Evolutionary conservation across 1,140 invertebrate species (phyloP), one percentile per base, ranked within the genome.

Genomic region (Oppia nitens): DNA sequence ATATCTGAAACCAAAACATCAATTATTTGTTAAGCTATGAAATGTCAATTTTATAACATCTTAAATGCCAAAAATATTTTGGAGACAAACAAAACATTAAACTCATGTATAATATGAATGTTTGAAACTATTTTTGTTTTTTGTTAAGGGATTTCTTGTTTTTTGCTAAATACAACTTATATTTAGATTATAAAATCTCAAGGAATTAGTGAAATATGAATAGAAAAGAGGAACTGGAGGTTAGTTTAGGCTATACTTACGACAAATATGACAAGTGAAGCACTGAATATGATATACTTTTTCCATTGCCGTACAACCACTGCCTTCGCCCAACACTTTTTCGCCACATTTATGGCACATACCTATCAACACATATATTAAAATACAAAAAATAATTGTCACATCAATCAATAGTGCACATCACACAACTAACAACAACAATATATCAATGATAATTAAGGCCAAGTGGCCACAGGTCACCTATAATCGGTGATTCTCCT

Each of bases 271-370:
- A 69, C 94, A 98, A 27, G 83, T 84, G 68, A 98, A 98, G 69
- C 95, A 98, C 61, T 79, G 76, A 26, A 95, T 88, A 71, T 98
- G 94, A 69, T 91, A 98, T 50, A 96, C 81, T 69, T 92, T 83
- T 64, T 91, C 88, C 85, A 97, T 92, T 2, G 93, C 93, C 14
- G 89, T 92, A 69, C 92, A 96, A 0, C 92, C 92, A 64, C 83
- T 88, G 57, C 81, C 87, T 72, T 94, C 91, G 2, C 88, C 90
- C 55, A 92, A 76, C 11, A 97, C 87, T 71, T 85, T 84, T 64
- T 84, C 81, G 14, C 83, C 81, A 75, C 93, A 98, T 67, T 88
- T 85, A 27, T 82, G 78, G 69, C 93, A 97, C 59, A 85, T 80
- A 20, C 87, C 87, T 81, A 64, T 24, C 71, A 66, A 60, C 59